Percentiles rank a stretch among this genome's conserved stretches.
phyloP scores from a whole-genome alignment of 2,113 vertebrate species.

The Pavo muticus region DNA sequence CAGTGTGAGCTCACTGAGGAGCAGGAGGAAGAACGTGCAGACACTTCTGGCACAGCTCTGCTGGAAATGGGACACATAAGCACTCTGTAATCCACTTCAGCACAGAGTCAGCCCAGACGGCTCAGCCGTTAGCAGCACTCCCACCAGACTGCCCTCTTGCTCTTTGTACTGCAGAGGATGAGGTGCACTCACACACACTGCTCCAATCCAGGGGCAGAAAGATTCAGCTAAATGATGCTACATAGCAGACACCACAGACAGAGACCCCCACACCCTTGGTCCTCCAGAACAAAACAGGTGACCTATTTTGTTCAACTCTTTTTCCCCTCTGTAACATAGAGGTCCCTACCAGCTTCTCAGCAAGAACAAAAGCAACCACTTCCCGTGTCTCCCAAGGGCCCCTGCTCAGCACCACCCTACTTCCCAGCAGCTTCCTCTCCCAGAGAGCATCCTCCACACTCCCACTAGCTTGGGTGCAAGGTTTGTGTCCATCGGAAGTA shows the following conservation, averaged over 20 bases:
- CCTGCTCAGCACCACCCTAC: not conserved
- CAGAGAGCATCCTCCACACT: not conserved
- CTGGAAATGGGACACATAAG: not conserved
- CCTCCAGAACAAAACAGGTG: not conserved
- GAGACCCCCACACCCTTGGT: too few species aligned
- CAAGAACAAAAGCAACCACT: not conserved
- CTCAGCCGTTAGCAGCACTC: not conserved
- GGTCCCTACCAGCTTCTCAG: not conserved
- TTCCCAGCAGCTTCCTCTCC: not conserved
- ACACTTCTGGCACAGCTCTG: not conserved
- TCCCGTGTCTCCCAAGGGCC: not conserved
- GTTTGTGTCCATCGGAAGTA: not conserved
- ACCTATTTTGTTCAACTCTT: not conserved
- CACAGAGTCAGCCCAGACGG: not conserved
- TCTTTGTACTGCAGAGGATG: not conserved
- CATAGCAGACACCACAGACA: not conserved
- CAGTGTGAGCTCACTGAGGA: not conserved
- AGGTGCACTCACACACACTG: accelerated
- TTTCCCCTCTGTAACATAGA: not conserved
- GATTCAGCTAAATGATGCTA: not conserved
- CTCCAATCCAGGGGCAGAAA: not conserved
- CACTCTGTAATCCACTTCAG: not conserved
- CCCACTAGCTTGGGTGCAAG: not conserved
- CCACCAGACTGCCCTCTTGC: not conserved
- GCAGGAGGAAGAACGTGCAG: not conserved